Conservation (phyloP, 2,797 vertebrate genomes). For the Gallinago stenura region DNA sequence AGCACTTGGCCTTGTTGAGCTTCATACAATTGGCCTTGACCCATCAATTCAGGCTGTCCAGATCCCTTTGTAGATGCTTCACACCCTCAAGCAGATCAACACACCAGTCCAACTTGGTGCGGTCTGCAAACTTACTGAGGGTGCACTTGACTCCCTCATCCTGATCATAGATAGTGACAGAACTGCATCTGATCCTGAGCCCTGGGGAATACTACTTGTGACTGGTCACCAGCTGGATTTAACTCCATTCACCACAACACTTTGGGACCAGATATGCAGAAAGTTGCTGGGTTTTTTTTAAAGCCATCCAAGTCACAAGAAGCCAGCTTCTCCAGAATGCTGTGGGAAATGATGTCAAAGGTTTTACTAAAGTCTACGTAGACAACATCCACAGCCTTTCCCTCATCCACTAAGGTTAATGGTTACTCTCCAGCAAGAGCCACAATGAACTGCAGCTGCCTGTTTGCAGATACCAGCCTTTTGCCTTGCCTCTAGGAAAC, state of each 20-base stretch:
- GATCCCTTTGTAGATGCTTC: background rate
- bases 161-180: background rate
- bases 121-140: background rate
- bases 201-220: background rate
- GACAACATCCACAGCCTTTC: background rate
- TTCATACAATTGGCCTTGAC: fast-evolving
- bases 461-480: background rate
- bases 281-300: background rate
- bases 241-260: background rate
- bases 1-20: background rate
- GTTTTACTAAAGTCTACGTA: background rate
- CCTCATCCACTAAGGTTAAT: background rate
- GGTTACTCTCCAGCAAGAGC: background rate
- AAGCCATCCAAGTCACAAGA: background rate
- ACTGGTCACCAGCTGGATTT: fast-evolving
- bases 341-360: background rate
- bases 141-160: background rate
- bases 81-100: background rate
- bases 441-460: background rate
- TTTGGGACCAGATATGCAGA: background rate
- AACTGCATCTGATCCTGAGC: background rate
- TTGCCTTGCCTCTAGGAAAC: background rate
- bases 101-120: fast-evolving
- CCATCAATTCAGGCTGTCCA: background rate
- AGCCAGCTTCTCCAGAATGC: background rate